phyloP scores from a whole-genome alignment of 2,888 invertebrate genomes.

The Chrysotoxum bicinctum region DNA sequence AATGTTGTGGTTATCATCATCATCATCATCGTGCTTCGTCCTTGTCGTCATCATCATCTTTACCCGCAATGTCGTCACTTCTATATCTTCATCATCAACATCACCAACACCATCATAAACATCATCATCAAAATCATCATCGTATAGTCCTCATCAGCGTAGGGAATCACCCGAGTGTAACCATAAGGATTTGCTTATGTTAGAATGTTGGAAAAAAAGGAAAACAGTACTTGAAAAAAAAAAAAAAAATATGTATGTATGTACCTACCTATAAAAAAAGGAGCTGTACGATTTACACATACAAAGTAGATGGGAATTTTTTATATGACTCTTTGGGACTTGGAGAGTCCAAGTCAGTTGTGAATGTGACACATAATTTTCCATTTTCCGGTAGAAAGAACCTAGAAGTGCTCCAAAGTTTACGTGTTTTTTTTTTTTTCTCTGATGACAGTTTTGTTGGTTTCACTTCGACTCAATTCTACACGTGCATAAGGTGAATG shows the following conservation, averaged over 20 bases:
- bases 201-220: neutral
- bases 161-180: conserved; percentile 46
- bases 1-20: conserved; percentile 50
- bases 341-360: conserved; percentile 42
- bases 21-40: conserved; percentile 27
- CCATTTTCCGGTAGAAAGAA: conserved; percentile 30
- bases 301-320: conserved; percentile 3
- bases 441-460: conserved; percentile 35
- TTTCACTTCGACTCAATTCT: conserved; percentile 22
- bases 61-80: conserved; percentile 7
- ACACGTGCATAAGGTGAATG: conserved; percentile 63
- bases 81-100: conserved; percentile 16
- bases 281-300: conserved; percentile 11
- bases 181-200: conserved; percentile 45
- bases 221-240: conserved; percentile 9
- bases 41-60: conserved; percentile 33
- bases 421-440: conserved; percentile 14
- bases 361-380: conserved; percentile 60
- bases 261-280: too few relatives aligned
- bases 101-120: conserved; percentile 5
- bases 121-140: conserved; percentile 41
- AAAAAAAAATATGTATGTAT: too few relatives aligned
- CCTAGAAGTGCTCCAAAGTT: conserved; percentile 41
- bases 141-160: conserved; percentile 30
- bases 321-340: conserved; percentile 12